Evolutionary conservation across 2,797 vertebrate species (phyloP).

Genomic region (Micrastur ruficollis): DNA sequence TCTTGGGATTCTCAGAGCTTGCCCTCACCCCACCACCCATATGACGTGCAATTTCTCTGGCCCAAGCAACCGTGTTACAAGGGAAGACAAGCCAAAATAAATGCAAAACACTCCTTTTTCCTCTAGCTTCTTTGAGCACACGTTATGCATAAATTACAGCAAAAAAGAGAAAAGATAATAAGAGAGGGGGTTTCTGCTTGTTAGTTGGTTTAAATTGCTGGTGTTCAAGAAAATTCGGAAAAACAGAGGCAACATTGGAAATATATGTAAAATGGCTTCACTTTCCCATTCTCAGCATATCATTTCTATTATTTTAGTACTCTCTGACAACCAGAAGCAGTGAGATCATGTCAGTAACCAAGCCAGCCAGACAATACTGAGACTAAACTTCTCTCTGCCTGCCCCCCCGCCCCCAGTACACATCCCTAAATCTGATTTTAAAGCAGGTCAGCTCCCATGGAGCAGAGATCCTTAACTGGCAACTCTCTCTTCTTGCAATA

Average conservation of each 20-base stretch:
- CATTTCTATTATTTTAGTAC: neutral
- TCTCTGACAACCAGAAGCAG: conserved; percentile 50
- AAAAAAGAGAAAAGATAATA: neutral
- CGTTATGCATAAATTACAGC: neutral
- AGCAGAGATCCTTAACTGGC: neutral
- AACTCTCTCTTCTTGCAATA: neutral
- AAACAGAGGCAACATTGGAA: neutral
- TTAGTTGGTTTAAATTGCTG: neutral
- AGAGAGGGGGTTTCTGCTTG: neutral
- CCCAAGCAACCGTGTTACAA: neutral
- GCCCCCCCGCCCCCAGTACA: neutral
- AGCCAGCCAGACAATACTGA: conserved; percentile 46
- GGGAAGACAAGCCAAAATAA: conserved; percentile 37
- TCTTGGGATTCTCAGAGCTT: neutral
- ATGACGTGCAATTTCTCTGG: neutral
- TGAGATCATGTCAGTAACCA: conserved; percentile 46
- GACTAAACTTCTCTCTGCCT: conserved; percentile 3
- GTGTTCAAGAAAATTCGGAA: neutral
- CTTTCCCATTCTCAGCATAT: neutral
- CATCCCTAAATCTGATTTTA: neutral
- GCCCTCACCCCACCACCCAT: neutral
- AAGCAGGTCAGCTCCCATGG: neutral
- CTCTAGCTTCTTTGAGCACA: conserved; percentile 2
- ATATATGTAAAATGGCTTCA: neutral
- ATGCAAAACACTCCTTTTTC: neutral